These are phyloP conservation scores for Centruroides sculpturatus DNA, from an alignment of 1,140 invertebrate species.

Conservation along the genomic window DNA sequence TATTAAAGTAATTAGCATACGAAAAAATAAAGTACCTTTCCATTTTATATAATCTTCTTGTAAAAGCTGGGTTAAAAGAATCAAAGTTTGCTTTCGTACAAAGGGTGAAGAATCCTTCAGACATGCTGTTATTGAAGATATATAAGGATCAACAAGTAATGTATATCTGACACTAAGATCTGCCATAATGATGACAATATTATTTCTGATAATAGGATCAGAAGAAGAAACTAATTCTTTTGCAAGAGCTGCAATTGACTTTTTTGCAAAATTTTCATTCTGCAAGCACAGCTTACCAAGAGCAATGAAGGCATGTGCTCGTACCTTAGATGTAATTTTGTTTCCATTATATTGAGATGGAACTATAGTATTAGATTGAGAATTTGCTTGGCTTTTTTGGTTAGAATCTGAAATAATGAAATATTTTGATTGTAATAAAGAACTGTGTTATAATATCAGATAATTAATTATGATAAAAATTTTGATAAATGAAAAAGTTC, in stretches of 20 bases:
- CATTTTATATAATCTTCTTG: conserved; percentile 51
- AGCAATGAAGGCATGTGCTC: conserved; percentile 28
- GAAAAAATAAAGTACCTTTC: conserved; percentile 44
- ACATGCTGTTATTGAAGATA: conserved; percentile 42
- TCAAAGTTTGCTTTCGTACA: conserved; percentile 42
- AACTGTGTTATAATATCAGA: too few species aligned
- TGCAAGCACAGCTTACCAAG: conserved; percentile 39
- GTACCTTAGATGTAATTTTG: conserved; percentile 23
- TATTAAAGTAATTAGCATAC: conserved; percentile 40
- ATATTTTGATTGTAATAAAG: too few species aligned
- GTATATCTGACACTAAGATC: conserved; percentile 48
- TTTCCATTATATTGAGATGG: conserved; percentile 16
- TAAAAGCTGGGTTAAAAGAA: conserved; percentile 42
- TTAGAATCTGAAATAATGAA: not conserved
- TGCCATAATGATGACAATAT: conserved; percentile 40
- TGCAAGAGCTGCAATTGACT: conserved; percentile 34
- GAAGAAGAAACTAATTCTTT: conserved; percentile 31
- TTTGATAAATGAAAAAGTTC: too few species aligned
- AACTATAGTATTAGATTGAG: conserved; percentile 26
- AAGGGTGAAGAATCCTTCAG: conserved; percentile 39
- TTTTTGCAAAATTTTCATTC: conserved; percentile 36
- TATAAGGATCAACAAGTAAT: conserved; percentile 41
- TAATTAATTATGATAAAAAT: too few species aligned
- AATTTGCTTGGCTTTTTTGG: conserved; percentile 8
- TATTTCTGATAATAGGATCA: conserved; percentile 38